A percentile compares a stretch with the other conserved stretches of the same genome.
Conservation (phyloP, 2,113 vertebrate species). For the Zosterops japonicus region DNA sequence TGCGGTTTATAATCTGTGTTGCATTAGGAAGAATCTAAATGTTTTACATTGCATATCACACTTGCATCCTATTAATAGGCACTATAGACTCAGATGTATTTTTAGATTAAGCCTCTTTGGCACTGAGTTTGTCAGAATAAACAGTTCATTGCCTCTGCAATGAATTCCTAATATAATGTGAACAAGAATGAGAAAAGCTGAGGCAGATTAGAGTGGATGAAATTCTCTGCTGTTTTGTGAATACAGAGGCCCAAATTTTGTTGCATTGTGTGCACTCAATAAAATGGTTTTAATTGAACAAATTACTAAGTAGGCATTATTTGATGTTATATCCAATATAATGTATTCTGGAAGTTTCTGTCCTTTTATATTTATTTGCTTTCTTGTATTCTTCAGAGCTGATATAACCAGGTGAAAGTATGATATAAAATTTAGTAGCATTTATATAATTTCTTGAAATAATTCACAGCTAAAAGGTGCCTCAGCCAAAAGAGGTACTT, state of each 20-base stretch:
- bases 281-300: not conserved
- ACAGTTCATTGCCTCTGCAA: constrained; percentile 35
- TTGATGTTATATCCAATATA: not conserved
- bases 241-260: not conserved
- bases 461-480: not conserved
- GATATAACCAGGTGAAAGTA: not conserved
- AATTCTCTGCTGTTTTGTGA: not conserved
- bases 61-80: constrained; percentile 53
- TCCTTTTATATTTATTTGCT: not conserved
- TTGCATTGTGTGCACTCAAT: not conserved
- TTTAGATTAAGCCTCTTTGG: constrained; percentile 42
- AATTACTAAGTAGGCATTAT: not conserved
- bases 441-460: not conserved
- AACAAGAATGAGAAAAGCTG: not conserved
- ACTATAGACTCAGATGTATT: constrained; percentile 26
- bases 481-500: not conserved
- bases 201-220: not conserved
- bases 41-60: constrained; percentile 48
- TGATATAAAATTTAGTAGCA: not conserved
- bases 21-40: constrained; percentile 32
- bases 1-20: not conserved
- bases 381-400: not conserved
- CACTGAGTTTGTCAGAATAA: not conserved
- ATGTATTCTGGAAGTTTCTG: not conserved
- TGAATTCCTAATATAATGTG: constrained; percentile 30